A percentile compares a stretch with the other conserved stretches of the same genome.
phyloP scores from a whole-genome alignment of 2,888 invertebrate species.

The Andrena haemorrhoa region DNA sequence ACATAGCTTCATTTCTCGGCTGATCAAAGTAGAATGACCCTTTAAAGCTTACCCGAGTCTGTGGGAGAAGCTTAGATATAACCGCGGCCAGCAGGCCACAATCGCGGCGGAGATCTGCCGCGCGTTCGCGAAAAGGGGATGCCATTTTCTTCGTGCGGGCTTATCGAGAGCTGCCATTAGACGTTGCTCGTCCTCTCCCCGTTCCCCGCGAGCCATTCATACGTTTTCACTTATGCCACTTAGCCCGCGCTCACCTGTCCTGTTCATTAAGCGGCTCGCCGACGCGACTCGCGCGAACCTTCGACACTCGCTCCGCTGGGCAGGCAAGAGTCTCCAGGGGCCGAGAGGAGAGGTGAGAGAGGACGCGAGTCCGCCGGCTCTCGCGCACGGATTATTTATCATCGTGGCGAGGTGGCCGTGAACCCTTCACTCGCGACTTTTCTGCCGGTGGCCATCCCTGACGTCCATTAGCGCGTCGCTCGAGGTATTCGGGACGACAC shows the following conservation, averaged over 20 bases:
- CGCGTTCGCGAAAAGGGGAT: slow-evolving; percentile 26
- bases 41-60: no score
- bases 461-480: slow-evolving; percentile 56
- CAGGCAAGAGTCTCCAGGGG: background rate
- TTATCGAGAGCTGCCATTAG: slow-evolving; percentile 54
- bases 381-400: slow-evolving; percentile 62
- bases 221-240: slow-evolving; percentile 62
- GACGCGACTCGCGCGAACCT: slow-evolving; percentile 5
- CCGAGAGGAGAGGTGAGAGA: background rate
- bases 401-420: slow-evolving; percentile 65
- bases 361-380: background rate
- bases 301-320: background rate
- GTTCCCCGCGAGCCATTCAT: slow-evolving; percentile 41
- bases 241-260: slow-evolving; percentile 64
- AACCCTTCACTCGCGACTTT: slow-evolving; percentile 63
- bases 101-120: background rate
- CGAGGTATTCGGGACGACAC: slow-evolving; percentile 42
- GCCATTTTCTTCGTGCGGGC: slow-evolving; percentile 33
- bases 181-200: slow-evolving; percentile 13
- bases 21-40: no score
- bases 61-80: no score
- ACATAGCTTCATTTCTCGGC: no score
- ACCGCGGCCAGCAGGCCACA: no score
- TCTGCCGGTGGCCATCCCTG: slow-evolving; percentile 17
- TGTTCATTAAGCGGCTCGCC: slow-evolving; percentile 48